These are phyloP conservation scores for Lepisosteus oculatus DNA, from an alignment of 2,113 vertebrate species.

Conservation along the genomic window DNA sequence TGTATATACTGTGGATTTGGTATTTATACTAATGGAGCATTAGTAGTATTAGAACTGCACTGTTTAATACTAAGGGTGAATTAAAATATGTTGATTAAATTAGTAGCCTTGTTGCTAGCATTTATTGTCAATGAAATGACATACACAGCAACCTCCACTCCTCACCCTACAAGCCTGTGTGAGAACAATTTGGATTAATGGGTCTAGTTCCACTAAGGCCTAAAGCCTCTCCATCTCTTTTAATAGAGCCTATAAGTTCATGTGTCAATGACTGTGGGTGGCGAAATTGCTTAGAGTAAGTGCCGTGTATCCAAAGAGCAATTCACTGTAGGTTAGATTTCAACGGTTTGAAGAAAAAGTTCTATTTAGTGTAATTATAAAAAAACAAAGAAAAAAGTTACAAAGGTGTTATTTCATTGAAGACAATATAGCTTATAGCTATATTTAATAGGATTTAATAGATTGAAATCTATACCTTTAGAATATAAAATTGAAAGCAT, in stretches of 20 bases:
- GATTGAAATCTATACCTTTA: too few species aligned
- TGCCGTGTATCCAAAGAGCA: constrained; percentile 55
- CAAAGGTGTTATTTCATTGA: not conserved
- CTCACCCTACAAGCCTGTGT: constrained; percentile 52
- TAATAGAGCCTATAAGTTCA: constrained; percentile 74
- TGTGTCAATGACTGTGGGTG: constrained; percentile 66
- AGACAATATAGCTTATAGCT: not conserved
- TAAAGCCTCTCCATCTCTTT: constrained; percentile 56
- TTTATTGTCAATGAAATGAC: constrained; percentile 22
- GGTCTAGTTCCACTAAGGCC: constrained; percentile 66
- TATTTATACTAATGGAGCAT: too few species aligned
- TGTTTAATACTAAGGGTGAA: too few species aligned
- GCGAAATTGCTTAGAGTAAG: constrained; percentile 61
- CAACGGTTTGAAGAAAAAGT: constrained; percentile 35
- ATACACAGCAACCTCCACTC: constrained; percentile 10
- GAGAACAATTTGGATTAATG: constrained; percentile 74
- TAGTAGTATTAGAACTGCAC: too few species aligned
- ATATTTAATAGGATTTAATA: too few species aligned
- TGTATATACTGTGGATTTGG: too few species aligned
- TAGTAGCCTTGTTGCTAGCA: constrained; percentile 25
- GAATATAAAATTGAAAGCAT: too few species aligned
- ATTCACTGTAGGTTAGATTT: constrained; percentile 51
- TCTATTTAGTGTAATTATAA: too few species aligned
- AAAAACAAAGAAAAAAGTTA: too few species aligned
- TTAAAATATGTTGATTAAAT: too few species aligned